Evolutionary conservation across 2,797 vertebrate species (phyloP).

Genomic region (Linurgus olivaceus): DNA sequence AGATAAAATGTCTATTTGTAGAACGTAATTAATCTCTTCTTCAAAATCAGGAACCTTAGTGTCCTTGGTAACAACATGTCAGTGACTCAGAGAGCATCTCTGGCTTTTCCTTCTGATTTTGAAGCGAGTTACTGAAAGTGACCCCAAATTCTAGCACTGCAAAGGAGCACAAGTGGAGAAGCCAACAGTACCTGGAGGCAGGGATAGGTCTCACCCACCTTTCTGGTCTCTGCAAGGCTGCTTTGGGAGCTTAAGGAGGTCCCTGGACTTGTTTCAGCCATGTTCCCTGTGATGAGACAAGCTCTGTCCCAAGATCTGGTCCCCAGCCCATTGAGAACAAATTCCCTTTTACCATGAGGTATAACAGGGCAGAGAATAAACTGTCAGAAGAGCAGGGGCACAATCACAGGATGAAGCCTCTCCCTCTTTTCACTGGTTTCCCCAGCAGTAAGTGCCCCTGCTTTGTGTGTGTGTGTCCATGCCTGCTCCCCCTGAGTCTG

Average conservation of each 20-base stretch:
- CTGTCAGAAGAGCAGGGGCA: neutral
- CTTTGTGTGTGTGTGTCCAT: neutral
- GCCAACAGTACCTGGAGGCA: neutral
- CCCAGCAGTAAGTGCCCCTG: neutral
- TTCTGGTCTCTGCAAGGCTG: neutral
- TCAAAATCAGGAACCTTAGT: constrained; percentile 65
- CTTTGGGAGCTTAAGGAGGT: neutral
- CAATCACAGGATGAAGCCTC: neutral
- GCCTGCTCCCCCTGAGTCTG: neutral
- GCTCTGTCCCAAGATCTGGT: neutral
- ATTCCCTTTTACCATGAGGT: neutral
- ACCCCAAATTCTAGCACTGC: neutral
- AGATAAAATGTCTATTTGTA: constrained; percentile 62
- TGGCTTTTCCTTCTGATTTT: constrained; percentile 1
- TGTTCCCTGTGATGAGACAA: fast-evolving
- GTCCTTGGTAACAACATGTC: constrained; percentile 64
- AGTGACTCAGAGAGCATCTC: constrained; percentile 35
- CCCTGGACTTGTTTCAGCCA: neutral
- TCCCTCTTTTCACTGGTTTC: neutral
- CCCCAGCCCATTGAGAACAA: fast-evolving
- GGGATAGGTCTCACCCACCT: neutral
- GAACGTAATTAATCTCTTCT: constrained; percentile 64
- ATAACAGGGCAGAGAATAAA: neutral
- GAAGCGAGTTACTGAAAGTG: neutral
- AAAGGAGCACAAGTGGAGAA: neutral